Conservation (phyloP, 2,113 vertebrate species). For the Megaceryle torquata region DNA sequence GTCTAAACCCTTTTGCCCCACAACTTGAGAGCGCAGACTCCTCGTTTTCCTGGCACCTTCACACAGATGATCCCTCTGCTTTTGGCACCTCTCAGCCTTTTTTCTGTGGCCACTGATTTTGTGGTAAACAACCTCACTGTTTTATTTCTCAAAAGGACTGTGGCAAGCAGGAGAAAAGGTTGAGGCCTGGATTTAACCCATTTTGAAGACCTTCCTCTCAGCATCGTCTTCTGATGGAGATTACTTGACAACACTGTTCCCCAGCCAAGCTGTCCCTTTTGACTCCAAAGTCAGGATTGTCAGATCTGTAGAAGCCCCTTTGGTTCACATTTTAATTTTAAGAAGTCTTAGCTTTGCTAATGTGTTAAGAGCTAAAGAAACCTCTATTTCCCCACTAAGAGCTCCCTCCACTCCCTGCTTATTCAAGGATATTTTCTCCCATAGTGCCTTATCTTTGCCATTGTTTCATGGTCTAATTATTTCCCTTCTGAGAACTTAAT, state of each 20-base stretch:
- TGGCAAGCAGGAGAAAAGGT: neutral
- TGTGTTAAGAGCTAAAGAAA: neutral
- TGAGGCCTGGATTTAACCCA: neutral
- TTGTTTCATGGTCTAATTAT: slow-evolving; percentile 40
- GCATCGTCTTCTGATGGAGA: neutral
- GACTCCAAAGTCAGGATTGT: neutral
- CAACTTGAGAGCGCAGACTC: accelerated
- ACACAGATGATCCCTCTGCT: neutral
- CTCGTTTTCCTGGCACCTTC: neutral
- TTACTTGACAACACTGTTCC: neutral
- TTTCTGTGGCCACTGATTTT: neutral
- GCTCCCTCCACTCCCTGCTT: neutral
- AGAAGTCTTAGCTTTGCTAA: neutral
- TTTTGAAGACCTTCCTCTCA: neutral
- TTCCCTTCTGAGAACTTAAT: slow-evolving; percentile 52
- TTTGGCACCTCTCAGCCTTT: neutral
- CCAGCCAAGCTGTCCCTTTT: neutral
- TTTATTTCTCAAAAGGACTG: neutral
- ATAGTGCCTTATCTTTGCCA: slow-evolving; percentile 16
- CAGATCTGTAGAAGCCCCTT: neutral
- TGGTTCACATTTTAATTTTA: neutral
- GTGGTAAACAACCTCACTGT: neutral
- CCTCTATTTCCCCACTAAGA: neutral
- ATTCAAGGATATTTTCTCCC: slow-evolving; percentile 9
- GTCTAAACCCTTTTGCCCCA: neutral